Evolutionary conservation across 2,888 invertebrate genomes (phyloP).

Genomic region (Branchinecta sandiegonensis): DNA sequence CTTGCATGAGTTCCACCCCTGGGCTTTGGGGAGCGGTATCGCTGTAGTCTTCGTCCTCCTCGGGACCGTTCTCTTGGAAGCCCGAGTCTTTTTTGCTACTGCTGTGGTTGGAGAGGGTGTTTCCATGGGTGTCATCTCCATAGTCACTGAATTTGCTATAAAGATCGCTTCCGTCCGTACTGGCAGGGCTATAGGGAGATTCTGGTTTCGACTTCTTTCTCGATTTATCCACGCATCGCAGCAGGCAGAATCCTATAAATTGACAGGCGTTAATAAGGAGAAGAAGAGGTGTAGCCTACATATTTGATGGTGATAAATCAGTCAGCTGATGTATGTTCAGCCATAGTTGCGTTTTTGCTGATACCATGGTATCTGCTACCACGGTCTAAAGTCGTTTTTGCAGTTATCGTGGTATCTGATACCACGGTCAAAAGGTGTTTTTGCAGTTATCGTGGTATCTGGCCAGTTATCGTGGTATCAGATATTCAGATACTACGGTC

Average conservation of each 20-base stretch:
- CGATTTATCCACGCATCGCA: constrained; percentile 22
- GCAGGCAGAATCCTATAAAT: constrained; percentile 23
- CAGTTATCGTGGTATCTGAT: too few species aligned
- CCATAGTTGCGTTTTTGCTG: too few species aligned
- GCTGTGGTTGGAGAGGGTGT: too few species aligned
- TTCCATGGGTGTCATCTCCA: constrained; percentile 17
- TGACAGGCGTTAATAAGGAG: background rate
- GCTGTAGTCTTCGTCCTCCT: constrained; percentile 18
- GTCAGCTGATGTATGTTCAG: too few species aligned
- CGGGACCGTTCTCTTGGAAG: background rate
- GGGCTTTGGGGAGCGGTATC: constrained; percentile 22
- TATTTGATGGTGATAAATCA: too few species aligned
- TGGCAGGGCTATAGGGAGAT: background rate
- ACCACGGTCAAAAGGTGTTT: too few species aligned
- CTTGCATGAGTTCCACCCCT: background rate
- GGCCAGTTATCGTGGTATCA: too few species aligned
- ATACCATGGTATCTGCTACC: too few species aligned
- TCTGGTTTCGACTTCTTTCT: background rate
- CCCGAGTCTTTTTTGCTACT: background rate
- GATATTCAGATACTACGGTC: too few species aligned
- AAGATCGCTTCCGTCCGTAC: constrained; percentile 18
- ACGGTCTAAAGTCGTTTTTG: too few species aligned
- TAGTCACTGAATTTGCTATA: constrained; percentile 22
- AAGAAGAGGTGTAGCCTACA: too few species aligned
- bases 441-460: too few species aligned